These are phyloP conservation scores for Petrocephalus schoutedeni DNA, from an alignment of 2,797 vertebrate genomes.

Conservation along the genomic window DNA sequence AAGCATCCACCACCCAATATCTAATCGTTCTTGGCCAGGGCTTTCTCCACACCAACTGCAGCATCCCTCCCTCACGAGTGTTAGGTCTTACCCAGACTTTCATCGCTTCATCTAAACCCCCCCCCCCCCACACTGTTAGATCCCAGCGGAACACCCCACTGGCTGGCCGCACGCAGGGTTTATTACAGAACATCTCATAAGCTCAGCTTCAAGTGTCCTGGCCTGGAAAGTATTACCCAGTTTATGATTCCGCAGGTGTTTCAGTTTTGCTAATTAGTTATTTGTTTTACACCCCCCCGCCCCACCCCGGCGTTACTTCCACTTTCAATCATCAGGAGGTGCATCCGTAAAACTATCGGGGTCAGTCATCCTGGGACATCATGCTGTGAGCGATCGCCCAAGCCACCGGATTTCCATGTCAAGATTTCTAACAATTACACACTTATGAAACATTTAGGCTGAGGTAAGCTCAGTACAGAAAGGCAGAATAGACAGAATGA, in stretches of 20 bases:
- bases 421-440: not conserved
- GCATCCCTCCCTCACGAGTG: not conserved
- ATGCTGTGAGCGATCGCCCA: not conserved
- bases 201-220: not conserved
- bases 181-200: not conserved
- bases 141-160: not conserved
- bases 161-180: not conserved
- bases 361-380: not conserved
- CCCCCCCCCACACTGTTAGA: not conserved
- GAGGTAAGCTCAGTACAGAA: not conserved
- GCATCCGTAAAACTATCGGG: not conserved
- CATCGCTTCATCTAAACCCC: not conserved
- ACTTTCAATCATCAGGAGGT: not conserved
- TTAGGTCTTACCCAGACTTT: not conserved
- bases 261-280: slow-evolving; percentile 14
- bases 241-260: slow-evolving; percentile 5
- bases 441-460: not conserved
- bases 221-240: not conserved
- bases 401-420: not conserved
- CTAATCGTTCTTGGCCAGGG: not conserved
- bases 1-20: not conserved
- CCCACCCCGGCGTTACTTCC: not conserved
- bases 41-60: not conserved
- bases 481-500: not conserved
- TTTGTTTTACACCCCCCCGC: not conserved